phyloP scores from a whole-genome alignment of 2,888 invertebrate species.

The Cephus runcator region DNA sequence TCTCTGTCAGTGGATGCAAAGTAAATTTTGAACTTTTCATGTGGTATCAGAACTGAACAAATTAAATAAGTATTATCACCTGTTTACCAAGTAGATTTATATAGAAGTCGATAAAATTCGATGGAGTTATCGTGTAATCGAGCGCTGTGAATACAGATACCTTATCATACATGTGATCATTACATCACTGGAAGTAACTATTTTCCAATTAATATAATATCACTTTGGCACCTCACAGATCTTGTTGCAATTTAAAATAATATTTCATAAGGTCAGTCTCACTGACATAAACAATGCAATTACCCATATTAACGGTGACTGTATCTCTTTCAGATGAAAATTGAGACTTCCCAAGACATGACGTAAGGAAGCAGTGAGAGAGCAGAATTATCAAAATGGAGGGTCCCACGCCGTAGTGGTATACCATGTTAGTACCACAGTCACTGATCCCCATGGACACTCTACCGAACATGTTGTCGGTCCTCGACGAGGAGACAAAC shows the following conservation, averaged over 20 bases:
- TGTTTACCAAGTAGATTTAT: not conserved
- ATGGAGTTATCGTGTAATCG: slow-evolving; percentile 3
- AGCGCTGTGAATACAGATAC: slow-evolving; percentile 11
- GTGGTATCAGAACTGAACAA: no score
- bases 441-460: slow-evolving; percentile 55
- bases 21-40: no score
- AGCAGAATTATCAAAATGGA: slow-evolving; percentile 24
- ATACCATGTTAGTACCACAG: slow-evolving; percentile 57
- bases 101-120: slow-evolving; percentile 4
- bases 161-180: slow-evolving; percentile 15
- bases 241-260: not conserved
- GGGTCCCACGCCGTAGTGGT: slow-evolving; percentile 29
- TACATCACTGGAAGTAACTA: slow-evolving; percentile 13
- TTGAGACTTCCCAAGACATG: slow-evolving; percentile 58
- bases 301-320: not conserved
- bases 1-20: no score
- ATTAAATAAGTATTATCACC: no score
- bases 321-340: slow-evolving; percentile 57
- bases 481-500: slow-evolving; percentile 77
- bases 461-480: slow-evolving; percentile 76
- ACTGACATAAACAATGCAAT: no score
- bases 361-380: slow-evolving; percentile 45
- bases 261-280: not conserved
- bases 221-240: not conserved
- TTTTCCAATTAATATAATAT: slow-evolving; percentile 12